Percentiles rank a stretch among this genome's conserved stretches.
phyloP scores from a whole-genome alignment of 2,888 invertebrate genomes.

The Amiota communis region DNA sequence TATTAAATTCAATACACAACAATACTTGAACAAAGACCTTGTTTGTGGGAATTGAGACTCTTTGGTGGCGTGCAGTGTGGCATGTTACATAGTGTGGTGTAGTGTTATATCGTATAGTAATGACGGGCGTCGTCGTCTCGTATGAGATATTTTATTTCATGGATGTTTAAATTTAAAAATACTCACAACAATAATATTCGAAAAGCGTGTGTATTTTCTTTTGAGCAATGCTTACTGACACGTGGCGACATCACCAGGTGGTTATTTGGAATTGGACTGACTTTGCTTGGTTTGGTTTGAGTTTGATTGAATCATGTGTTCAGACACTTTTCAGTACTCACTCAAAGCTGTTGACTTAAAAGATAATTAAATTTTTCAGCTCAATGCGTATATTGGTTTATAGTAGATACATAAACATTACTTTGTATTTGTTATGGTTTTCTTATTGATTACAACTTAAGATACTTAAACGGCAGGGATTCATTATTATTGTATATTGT shows the following conservation, averaged over 20 bases:
- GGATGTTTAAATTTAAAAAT: conserved; percentile 68
- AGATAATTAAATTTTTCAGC: too few species aligned
- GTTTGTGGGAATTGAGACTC: conserved; percentile 1
- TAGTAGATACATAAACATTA: too few species aligned
- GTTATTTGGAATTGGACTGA: conserved; percentile 29
- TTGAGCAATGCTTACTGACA: conserved; percentile 50
- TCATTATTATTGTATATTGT: too few species aligned
- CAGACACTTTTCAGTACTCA: too few species aligned
- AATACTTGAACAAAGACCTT: conserved; percentile 34
- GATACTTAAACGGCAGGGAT: too few species aligned
- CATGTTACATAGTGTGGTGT: background rate
- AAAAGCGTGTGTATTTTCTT: conserved; percentile 7
- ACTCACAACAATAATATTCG: conserved; percentile 43
- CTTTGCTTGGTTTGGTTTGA: conserved; percentile 46
- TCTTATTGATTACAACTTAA: too few species aligned
- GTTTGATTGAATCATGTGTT: conserved; percentile 34
- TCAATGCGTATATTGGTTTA: too few species aligned
- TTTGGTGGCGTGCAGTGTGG: conserved; percentile 4
- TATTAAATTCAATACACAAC: conserved; percentile 61
- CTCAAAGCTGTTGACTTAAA: conserved; percentile 8
- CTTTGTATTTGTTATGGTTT: too few species aligned
- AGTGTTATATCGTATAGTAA: too few species aligned
- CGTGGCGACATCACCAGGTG: conserved; percentile 49
- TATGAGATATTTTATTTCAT: conserved; percentile 60
- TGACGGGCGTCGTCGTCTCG: background rate